Base-by-base conservation (phyloP, 1,140 invertebrate genomes). In the Anoplolepis gracilipes region DNA sequence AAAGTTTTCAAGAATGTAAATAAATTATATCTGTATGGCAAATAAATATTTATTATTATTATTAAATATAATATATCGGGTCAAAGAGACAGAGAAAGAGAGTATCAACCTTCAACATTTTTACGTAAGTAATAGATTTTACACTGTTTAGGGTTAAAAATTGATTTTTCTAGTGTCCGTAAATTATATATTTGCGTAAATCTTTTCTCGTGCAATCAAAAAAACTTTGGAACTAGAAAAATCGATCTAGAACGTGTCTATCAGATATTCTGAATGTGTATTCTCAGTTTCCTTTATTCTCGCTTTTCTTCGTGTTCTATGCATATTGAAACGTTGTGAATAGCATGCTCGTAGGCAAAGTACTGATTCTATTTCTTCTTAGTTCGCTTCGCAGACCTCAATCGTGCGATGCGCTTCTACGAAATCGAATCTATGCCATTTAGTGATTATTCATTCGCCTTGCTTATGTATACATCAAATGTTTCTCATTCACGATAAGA, bases 281-380 rank as follows among this genome's bases (percentile, higher is more conserved):
- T 59, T 55, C 22, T 55, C 10, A 72, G 16, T 87, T 77, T 64
- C 25, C 53, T 33, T 65, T 25, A 55, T 82, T 88, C 62, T 88
- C 42, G 72, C 84, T 86, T 89, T 57, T 86, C 49, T 55, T 64
- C 75, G 25, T 77, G 62, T 82, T 49, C 59, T 57, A 81, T 85
- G 87, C 70, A 89, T 76, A 85, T 85, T 82, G 57, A 88, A 88
- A 72, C 57, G 57, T 88, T 88, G 53, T 89, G 84, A 88, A 88
- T 46, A 88, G 88, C 88, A 89, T 88, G 88, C n/a, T n/a, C n/a
- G 84, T 88, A 89, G 88, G 57, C 70, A 81, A 89, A 72, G 64
- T 86, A 88, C 59, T 33, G 59, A 86, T 65, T 88, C 75, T 86
- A 61, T 88, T 78, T 69, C 70, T 82, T 53, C 57, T 82, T 82